Conservation (phyloP, 2,797 vertebrate species). For the Acridotheres tristis region DNA sequence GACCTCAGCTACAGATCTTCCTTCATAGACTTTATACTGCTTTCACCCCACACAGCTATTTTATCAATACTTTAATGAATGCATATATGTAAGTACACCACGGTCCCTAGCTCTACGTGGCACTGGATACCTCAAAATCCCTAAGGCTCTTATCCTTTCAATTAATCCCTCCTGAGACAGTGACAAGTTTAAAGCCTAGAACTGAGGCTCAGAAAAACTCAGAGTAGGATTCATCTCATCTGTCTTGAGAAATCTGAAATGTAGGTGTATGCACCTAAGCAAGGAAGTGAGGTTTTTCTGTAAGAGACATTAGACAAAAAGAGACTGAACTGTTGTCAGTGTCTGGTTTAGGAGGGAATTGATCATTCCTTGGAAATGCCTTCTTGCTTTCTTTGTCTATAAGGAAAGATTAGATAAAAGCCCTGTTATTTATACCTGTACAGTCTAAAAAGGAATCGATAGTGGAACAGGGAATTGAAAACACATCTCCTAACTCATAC, state of each 20-base stretch:
- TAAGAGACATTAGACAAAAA: background rate
- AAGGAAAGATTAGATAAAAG: background rate
- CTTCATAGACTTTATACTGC: background rate
- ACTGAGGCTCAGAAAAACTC: background rate
- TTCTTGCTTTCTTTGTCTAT: background rate
- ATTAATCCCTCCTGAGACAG: background rate
- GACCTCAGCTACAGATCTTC: background rate
- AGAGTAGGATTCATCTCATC: background rate
- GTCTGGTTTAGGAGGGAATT: background rate
- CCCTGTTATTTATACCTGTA: background rate
- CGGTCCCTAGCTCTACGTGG: background rate
- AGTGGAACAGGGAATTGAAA: background rate
- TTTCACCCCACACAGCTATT: background rate
- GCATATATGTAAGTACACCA: background rate
- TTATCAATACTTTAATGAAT: background rate
- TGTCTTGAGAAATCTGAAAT: background rate
- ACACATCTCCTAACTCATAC: background rate
- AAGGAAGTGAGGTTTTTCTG: background rate
- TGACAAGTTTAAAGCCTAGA: background rate
- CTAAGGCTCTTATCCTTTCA: background rate
- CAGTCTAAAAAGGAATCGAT: background rate
- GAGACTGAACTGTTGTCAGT: background rate
- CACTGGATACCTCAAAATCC: background rate
- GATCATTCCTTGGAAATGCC: background rate
- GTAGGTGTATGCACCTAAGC: background rate